Base-by-base conservation (phyloP, 1,140 invertebrate species). In the Grapholita molesta region DNA sequence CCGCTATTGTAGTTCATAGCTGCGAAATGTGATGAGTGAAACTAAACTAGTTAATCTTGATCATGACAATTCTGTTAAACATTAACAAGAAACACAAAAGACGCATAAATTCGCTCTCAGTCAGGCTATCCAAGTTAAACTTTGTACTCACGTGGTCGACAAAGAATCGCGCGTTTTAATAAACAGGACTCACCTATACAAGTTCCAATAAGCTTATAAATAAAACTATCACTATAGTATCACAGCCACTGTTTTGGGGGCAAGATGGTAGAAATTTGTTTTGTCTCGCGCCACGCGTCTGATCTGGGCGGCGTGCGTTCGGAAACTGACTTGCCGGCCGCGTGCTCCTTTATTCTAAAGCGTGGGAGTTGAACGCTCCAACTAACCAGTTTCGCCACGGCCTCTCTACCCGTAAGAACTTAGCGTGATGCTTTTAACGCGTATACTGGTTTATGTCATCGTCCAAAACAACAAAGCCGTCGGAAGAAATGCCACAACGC, bases 181-280 rank as follows among this genome's bases (percentile, higher is more conserved):
- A 28, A 2, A 61, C n/a, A 28, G 24, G 23, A 61, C 55, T 61
- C 25, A 61, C 55, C 55, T 61, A n/a, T n/a, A 28, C 24, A 28
- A 28, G 25, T 61, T 61, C 55, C 55, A 61, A 30, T 30, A 61
- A 73, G 74, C 72, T 78, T 61, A 61, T 9, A 61, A 77, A 61
- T 67, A 67, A 77, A 79, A 80, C 76, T 78, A 82, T 73, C 80
- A 82, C 78, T 77, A 77, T 70, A 35, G 32, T 82, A 84, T 86
- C 86, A 88, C 86, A 86, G 86, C 76, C 83, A 83, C 80, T 77
- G 70, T 79, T 72, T 71, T 66, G 61, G 64, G 48, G 70, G 53
- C 61, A 70, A 71, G 67, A 77, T 75, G 75, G 71, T 71, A 70
- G 64, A 32, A 65, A 38, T 64, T 35, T 64, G 21, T 66, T 69